Percentiles rank a stretch among this genome's conserved stretches.
Conservation (phyloP, 2,888 invertebrate genomes). For the Latrodectus elegans region DNA sequence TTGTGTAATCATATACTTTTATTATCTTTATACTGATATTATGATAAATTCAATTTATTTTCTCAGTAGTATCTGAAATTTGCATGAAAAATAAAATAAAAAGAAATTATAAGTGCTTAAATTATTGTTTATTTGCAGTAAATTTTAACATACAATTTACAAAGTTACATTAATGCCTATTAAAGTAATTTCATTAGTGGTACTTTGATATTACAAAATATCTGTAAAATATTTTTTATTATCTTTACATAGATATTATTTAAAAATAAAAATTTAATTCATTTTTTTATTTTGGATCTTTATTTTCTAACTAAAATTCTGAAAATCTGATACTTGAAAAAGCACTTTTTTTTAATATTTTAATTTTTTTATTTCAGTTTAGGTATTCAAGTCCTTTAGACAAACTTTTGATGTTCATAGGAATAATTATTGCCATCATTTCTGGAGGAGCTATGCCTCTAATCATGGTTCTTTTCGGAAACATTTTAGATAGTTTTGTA, state of each 20-base stretch:
- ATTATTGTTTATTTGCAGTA: too few species aligned
- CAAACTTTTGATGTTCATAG: constrained; percentile 59
- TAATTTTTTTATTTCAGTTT: constrained; percentile 35
- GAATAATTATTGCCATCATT: constrained; percentile 48
- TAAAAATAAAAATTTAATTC: background rate
- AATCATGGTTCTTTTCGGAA: constrained; percentile 63
- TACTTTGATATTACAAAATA: too few species aligned
- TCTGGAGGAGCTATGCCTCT: constrained; percentile 60
- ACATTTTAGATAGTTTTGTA: constrained; percentile 61
- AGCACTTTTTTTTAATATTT: constrained; percentile 1
- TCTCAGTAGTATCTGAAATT: too few species aligned
- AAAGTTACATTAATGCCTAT: too few species aligned
- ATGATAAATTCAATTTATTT: too few species aligned
- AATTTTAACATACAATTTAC: too few species aligned
- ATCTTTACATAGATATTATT: background rate
- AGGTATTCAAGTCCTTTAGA: constrained; percentile 62
- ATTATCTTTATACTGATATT: too few species aligned
- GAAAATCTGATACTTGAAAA: too few species aligned
- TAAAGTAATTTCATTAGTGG: too few species aligned
- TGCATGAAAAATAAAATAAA: too few species aligned
- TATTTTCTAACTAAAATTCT: background rate
- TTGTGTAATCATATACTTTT: too few species aligned
- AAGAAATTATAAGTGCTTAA: too few species aligned
- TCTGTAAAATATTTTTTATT: background rate
- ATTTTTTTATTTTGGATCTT: background rate